These are phyloP conservation scores for Channa maculata DNA, from an alignment of 2,113 vertebrate genomes.

Conservation along the genomic window DNA sequence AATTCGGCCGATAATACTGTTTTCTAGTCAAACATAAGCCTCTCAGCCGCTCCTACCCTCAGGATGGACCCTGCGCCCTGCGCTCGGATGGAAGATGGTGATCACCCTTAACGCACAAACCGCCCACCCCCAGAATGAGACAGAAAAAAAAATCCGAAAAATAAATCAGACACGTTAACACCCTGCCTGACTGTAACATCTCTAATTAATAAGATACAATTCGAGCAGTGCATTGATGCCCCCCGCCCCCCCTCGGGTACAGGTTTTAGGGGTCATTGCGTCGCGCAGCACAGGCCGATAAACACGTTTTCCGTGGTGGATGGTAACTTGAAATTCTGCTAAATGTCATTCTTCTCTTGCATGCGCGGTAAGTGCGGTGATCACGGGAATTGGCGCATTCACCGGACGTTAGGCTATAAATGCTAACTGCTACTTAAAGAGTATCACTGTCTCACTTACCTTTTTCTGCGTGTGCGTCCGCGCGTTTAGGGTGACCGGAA, in stretches of 20 bases:
- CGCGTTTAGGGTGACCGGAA: constrained; percentile 33
- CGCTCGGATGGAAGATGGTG: constrained; percentile 23
- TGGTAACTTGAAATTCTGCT: background rate
- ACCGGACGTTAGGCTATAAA: background rate
- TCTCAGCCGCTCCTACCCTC: background rate
- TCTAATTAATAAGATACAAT: background rate
- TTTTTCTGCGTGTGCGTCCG: background rate
- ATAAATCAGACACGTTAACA: background rate
- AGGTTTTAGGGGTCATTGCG: constrained; percentile 32
- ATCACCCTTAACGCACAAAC: constrained; percentile 33
- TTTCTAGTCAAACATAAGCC: no score
- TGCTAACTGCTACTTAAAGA: background rate
- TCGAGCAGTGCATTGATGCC: background rate
- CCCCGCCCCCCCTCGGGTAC: background rate
- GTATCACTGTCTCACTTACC: constrained; percentile 39
- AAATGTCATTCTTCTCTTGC: background rate
- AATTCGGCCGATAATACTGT: background rate
- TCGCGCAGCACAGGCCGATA: constrained; percentile 10
- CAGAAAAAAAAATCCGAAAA: no score
- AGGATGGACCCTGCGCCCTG: background rate
- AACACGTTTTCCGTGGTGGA: background rate
- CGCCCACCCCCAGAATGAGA: constrained; percentile 18
- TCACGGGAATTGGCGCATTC: background rate
- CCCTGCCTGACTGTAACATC: background rate
- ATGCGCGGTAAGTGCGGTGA: background rate